phyloP scores from a whole-genome alignment of 2,797 vertebrate species.

The Falco columbarius region DNA sequence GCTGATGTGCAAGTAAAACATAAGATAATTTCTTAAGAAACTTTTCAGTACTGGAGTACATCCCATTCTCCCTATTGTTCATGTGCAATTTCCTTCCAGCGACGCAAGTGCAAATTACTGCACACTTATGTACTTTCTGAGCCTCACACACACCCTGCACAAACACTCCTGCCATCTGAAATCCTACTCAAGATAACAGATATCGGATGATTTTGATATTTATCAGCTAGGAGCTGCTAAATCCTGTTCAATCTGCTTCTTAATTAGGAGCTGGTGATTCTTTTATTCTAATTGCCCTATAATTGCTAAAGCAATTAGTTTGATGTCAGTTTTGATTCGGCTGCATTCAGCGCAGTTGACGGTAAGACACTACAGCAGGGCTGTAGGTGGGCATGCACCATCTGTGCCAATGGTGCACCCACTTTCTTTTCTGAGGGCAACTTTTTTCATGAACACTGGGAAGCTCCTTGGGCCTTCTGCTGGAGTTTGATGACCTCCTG shows the following conservation, averaged over 20 bases:
- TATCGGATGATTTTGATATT: neutral
- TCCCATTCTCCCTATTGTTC: conserved; percentile 12
- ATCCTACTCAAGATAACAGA: conserved; percentile 36
- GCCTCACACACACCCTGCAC: neutral
- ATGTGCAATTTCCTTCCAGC: conserved; percentile 4
- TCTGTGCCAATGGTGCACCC: neutral
- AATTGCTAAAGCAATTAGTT: conserved; percentile 68
- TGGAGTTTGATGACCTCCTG: neutral
- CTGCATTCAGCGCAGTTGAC: neutral
- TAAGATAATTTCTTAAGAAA: conserved; percentile 17
- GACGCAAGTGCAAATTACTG: conserved; percentile 36
- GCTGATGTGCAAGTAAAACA: neutral
- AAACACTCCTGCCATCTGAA: conserved; percentile 40
- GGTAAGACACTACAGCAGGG: neutral
- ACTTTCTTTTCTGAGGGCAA: neutral
- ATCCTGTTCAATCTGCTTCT: conserved; percentile 68
- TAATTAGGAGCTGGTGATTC: conserved; percentile 61
- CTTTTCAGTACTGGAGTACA: neutral
- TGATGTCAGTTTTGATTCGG: neutral
- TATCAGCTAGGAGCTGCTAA: conserved; percentile 57
- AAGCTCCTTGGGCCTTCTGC: neutral
- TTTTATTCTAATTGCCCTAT: conserved; percentile 66
- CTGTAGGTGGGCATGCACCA: neutral
- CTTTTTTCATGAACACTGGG: neutral
- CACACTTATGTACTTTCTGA: neutral